Percentiles rank a stretch among this genome's conserved stretches.
Conservation (phyloP, 2,888 invertebrate genomes). For the Lordiphosa andalusiaca region DNA sequence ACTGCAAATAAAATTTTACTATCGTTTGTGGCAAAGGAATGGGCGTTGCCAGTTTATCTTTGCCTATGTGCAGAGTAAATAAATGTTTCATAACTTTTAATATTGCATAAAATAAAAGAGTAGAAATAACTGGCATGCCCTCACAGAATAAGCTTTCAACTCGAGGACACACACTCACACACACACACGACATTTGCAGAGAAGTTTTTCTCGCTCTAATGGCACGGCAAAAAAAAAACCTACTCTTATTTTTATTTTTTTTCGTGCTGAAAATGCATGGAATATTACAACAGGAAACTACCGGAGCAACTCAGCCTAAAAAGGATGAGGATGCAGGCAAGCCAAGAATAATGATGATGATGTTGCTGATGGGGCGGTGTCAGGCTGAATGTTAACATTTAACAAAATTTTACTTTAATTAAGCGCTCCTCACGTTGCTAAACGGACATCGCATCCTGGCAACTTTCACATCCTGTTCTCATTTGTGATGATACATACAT, state of each 20-base stretch:
- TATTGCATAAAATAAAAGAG: constrained; percentile 20
- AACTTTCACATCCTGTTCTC: constrained; percentile 53
- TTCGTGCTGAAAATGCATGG: constrained; percentile 39
- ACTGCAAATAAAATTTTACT: constrained; percentile 16
- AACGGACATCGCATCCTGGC: constrained; percentile 49
- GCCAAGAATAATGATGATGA: constrained; percentile 24
- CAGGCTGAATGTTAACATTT: constrained; percentile 41
- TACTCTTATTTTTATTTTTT: constrained; percentile 2
- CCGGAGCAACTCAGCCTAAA: constrained; percentile 27
- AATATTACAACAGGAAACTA: constrained; percentile 31
- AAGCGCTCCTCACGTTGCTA: constrained; percentile 51
- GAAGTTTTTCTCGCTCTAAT: constrained; percentile 9
- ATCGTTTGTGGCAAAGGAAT: constrained; percentile 23
- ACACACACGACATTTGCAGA: constrained; percentile 10
- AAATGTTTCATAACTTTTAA: constrained; percentile 34
- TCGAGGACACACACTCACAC: background rate
- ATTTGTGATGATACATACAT: constrained; percentile 28
- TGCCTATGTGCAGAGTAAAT: constrained; percentile 39
- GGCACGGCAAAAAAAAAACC: constrained; percentile 31
- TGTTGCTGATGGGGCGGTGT: constrained; percentile 36
- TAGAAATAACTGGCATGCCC: constrained; percentile 23
- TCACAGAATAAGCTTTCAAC: constrained; percentile 17
- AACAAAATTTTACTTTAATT: constrained; percentile 74
- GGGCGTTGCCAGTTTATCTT: constrained; percentile 43
- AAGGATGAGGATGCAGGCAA: constrained; percentile 30